A percentile compares a stretch with the other conserved stretches of the same genome.
These are phyloP conservation scores for Phoeniculus purpureus DNA, from an alignment of 2,797 vertebrate species.

Conservation along the genomic window DNA sequence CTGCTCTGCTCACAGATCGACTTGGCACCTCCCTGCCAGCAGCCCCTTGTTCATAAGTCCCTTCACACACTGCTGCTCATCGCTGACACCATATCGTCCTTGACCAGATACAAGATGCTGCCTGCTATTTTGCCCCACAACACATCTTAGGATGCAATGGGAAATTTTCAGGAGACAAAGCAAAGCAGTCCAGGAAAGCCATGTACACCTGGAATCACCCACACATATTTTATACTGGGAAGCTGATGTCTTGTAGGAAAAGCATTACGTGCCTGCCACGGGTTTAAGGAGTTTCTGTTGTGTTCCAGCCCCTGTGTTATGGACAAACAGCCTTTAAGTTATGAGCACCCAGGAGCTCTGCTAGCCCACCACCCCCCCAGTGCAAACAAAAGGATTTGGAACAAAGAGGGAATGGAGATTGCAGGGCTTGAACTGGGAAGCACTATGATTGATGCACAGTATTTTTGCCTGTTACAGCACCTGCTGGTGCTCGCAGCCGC, in stretches of 20 bases:
- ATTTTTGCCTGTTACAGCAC: not conserved
- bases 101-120: not conserved
- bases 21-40: not conserved
- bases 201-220: not conserved
- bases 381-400: not conserved
- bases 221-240: not conserved
- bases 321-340: not conserved
- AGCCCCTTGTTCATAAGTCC: not conserved
- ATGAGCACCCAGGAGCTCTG: not conserved
- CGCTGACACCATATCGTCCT: not conserved
- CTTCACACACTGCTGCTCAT: not conserved
- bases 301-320: accelerated
- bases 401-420: not conserved
- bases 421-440: not conserved
- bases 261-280: no score
- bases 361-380: not conserved
- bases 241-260: not conserved
- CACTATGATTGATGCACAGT: not conserved
- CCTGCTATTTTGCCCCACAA: not conserved
- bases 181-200: not conserved
- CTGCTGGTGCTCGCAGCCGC: not conserved
- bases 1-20: not conserved
- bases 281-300: not conserved
- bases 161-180: not conserved
- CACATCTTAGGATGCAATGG: not conserved